Evolutionary conservation across 2,888 invertebrate species (phyloP).

Genomic region (Formica aserva): DNA sequence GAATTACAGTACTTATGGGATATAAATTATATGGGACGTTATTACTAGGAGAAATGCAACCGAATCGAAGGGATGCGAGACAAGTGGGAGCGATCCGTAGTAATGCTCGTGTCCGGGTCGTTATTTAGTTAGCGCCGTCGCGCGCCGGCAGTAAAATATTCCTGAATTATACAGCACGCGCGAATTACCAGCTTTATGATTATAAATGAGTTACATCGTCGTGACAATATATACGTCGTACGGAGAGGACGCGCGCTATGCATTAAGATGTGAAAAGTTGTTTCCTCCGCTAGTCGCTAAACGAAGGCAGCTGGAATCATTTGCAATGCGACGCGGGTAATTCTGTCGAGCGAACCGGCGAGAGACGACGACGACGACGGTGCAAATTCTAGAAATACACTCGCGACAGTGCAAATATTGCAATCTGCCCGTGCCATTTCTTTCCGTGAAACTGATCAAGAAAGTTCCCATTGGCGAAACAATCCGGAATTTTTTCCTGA

Average conservation of each 20-base stretch:
- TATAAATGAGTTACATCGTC: conserved; percentile 51
- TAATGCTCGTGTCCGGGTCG: conserved; percentile 24
- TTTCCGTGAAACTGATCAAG: conserved; percentile 17
- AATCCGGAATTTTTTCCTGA: conserved; percentile 19
- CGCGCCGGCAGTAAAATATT: conserved; percentile 54
- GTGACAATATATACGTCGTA: conserved; percentile 51
- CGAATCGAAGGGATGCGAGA: conserved; percentile 29
- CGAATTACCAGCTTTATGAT: conserved; percentile 53
- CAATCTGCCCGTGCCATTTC: conserved; percentile 62
- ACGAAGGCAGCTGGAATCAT: conserved; percentile 58
- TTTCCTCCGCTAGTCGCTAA: conserved; percentile 59
- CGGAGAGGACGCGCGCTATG: conserved; percentile 41
- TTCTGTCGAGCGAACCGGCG: conserved; percentile 48
- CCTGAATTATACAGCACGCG: conserved; percentile 53
- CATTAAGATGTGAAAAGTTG: conserved; percentile 65
- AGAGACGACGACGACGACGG: conserved; percentile 36
- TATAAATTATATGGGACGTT: conserved; percentile 22
- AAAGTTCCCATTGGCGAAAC: not conserved
- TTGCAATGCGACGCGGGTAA: conserved; percentile 57
- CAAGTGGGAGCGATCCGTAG: conserved; percentile 36
- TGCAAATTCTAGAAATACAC: conserved; percentile 67
- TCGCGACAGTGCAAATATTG: conserved; percentile 60
- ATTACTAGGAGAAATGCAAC: conserved; percentile 15
- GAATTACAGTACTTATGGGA: not conserved
- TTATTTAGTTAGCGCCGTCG: conserved; percentile 52